These are phyloP conservation scores for Plebejus argus DNA, from an alignment of 2,888 invertebrate genomes.

Conservation along the genomic window DNA sequence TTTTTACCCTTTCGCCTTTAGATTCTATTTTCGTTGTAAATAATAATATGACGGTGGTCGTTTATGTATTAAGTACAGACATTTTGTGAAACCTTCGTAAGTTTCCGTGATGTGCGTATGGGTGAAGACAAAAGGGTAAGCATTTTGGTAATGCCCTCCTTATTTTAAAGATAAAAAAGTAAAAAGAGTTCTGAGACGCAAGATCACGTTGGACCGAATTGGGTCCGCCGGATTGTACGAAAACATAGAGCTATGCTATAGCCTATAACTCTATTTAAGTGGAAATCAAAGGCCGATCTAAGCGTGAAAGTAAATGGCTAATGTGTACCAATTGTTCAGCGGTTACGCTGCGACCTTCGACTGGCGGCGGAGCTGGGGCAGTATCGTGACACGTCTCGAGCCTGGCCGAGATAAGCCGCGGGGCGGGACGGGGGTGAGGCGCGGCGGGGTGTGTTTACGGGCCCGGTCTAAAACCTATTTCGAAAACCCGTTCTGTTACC, in stretches of 20 bases:
- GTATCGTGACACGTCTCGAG: constrained; percentile 17
- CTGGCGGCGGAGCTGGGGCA: background rate
- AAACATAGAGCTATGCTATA: background rate
- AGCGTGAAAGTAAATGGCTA: constrained; percentile 10
- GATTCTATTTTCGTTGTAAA: too few species aligned
- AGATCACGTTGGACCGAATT: background rate
- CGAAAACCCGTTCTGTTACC: constrained; percentile 27
- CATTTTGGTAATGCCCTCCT: background rate
- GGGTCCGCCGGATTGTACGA: background rate
- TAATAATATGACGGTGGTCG: too few species aligned
- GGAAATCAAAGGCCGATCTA: background rate
- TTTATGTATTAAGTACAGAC: too few species aligned
- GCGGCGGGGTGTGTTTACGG: constrained; percentile 4
- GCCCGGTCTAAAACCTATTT: constrained; percentile 30
- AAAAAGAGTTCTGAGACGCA: background rate
- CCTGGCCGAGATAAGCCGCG: background rate
- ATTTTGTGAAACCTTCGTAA: too few species aligned
- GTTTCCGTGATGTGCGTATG: too few species aligned
- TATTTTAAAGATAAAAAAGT: background rate
- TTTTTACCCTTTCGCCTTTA: too few species aligned
- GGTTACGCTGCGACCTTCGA: background rate
- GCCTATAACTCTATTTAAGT: background rate
- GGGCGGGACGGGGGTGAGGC: background rate
- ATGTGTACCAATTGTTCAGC: constrained; percentile 6
- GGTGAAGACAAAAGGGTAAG: background rate